Evolutionary conservation across 2,888 invertebrate genomes (phyloP), one percentile per base, ranked within the genome.

Genomic region (Netelia inedita): DNA sequence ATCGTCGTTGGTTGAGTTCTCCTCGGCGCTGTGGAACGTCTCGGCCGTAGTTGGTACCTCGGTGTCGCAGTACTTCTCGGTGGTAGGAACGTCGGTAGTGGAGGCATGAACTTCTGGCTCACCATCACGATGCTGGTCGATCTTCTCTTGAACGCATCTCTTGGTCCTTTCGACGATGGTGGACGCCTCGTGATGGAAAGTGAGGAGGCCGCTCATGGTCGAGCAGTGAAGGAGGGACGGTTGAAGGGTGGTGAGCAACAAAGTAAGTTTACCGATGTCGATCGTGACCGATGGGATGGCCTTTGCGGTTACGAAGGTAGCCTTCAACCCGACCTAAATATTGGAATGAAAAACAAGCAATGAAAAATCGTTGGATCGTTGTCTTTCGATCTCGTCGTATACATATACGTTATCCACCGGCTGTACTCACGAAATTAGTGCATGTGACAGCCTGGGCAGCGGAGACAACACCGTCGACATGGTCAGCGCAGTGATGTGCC

Each of bases 351-450:
- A 23, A 43, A n/a, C 1, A 69, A 69, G 5, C 14, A 68, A 16
- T 35, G n/a, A 6, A 55, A 55, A 61, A 46, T 68, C 23, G 16
- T 46, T 46, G 11, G 46, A 14, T 46, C 46, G 46, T 46, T 35
- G 6, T 35, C 6, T 0, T 35, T 35, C 6, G 0, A 35, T 35
- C 5, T 8, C 6, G 35, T 0, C 6, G 35, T 35, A 35, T 28
- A 5, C 28, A 5, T 28, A 28, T 28, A 28, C 28, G 28, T 28
- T 28, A 28, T 35, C 35, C 0, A 35, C 35, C 35, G 35, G 35
- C 16, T 35, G 11, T 19, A 84, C 88, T 88, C 75, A 90, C 90
- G 35, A n/a, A 14, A 68, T 87, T 88, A 21, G 86, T 63, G 69
- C 89, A 90, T 1, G 65, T 50, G 3, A 89, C 28, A 8, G 88